Conservation (phyloP, 2,113 vertebrate genomes). For the Mandrillus leucophaeus region DNA sequence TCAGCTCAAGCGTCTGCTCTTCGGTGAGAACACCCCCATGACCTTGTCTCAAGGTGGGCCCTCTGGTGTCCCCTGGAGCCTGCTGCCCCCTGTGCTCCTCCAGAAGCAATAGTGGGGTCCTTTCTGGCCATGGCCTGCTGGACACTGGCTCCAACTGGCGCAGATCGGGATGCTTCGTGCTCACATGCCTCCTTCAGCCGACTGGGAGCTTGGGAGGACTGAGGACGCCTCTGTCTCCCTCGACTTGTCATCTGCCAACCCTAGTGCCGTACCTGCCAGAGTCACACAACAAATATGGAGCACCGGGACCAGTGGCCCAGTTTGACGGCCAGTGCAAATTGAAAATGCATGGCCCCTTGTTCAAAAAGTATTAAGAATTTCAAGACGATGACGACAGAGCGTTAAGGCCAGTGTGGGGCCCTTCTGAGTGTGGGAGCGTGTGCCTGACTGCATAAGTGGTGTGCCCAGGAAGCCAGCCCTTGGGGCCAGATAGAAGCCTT, state of each 20-base stretch:
- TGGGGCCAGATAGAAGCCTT: neutral
- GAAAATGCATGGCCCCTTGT: neutral
- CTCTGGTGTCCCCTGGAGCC: neutral
- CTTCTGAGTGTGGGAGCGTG: neutral
- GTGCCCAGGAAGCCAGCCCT: accelerated
- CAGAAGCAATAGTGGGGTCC: neutral
- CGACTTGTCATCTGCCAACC: neutral
- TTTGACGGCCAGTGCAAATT: neutral
- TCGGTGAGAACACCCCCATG: neutral
- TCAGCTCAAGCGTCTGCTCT: neutral
- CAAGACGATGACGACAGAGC: neutral
- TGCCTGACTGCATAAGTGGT: neutral
- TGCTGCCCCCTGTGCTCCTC: neutral
- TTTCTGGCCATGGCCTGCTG: no score
- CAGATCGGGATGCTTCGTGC: accelerated
- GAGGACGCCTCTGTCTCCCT: neutral
- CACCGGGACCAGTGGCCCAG: neutral
- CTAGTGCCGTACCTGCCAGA: neutral
- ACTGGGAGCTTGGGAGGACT: neutral
- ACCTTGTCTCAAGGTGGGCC: neutral
- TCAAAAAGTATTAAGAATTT: neutral
- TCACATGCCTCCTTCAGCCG: no score
- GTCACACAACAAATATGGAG: accelerated
- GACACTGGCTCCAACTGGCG: accelerated
- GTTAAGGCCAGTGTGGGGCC: neutral